Percentiles rank a stretch among this genome's conserved stretches.
phyloP scores from a whole-genome alignment of 2,888 invertebrate genomes.

The Latrodectus hesperus region DNA sequence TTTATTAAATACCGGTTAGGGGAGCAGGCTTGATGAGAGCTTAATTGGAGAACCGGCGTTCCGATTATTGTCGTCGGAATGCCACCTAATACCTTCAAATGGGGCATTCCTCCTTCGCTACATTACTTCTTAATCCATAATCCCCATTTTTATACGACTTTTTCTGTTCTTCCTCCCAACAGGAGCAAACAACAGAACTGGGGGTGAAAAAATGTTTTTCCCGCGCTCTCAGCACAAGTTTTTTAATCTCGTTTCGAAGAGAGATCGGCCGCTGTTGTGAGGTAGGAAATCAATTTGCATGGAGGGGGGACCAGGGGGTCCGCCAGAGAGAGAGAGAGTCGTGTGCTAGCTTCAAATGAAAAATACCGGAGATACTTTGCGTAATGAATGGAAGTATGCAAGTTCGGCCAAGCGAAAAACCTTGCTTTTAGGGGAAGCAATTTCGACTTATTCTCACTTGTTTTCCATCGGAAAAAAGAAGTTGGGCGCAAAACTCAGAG shows the following conservation, averaged over 20 bases:
- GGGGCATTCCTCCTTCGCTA: conserved; percentile 61
- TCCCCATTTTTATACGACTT: conserved; percentile 42
- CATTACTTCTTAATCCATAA: conserved; percentile 65
- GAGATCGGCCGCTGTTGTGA: conserved; percentile 20
- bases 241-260: conserved; percentile 16
- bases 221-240: conserved; percentile 4
- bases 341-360: conserved; percentile 52
- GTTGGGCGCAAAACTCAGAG: conserved; percentile 4
- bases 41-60: conserved; percentile 60
- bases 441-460: conserved; percentile 32
- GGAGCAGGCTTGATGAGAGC: conserved; percentile 52
- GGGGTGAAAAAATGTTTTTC: too few species aligned
- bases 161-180: not conserved
- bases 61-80: conserved; percentile 63
- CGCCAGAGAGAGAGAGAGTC: not conserved
- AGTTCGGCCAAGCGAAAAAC: conserved; percentile 56
- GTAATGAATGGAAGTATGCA: conserved; percentile 65
- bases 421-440: conserved; percentile 22
- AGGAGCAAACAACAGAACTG: not conserved
- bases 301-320: not conserved
- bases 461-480: conserved; percentile 31
- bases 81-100: conserved; percentile 61
- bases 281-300: conserved; percentile 16
- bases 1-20: conserved; percentile 63
- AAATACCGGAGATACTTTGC: conserved; percentile 67